Evolutionary conservation across 2,797 vertebrate species (phyloP), one percentile per base, ranked within the genome.

Genomic region (Heteromormyrus szaboi): DNA sequence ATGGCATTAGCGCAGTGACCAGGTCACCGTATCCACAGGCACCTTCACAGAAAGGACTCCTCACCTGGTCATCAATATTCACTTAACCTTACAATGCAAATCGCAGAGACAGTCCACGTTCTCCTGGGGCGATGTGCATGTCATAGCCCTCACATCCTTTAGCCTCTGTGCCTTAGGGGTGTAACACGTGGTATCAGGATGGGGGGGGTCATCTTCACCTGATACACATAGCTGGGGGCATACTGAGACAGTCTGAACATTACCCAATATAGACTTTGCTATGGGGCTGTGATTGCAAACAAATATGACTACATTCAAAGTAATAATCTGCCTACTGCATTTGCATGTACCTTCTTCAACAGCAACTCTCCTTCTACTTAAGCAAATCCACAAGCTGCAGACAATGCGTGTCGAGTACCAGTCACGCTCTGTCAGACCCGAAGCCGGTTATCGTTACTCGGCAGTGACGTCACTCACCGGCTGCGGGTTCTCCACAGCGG

Each of bases 401-500:
- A 79, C 33, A 8, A 19, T 14, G 5, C 2, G 6, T n/a, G 72
- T 79, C 17, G 17, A 44, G 72, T 8, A 3, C 72, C 72, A n/a
- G 37, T 79, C 25, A 14, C 25, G 25, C 62, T 68, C 62, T 4
- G 62, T 12, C 37, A 8, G 72, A 79, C 6, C 72, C n/a, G 37
- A n/a, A 79, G 65, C 12, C 65, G 25, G 59, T 9, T 29, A 4
- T 29, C 22, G 25, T 68, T 12, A 68, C 0, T 25, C 6, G 62
- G 11, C 3, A 0, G 62, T 33, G 29, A 17, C 5, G 65, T 0
- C 4, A 86, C 81, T n/a, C 90, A 96, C 95, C 94, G 94, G 94
- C 88, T 94, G 93, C 8, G 90, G 91, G 85, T 96, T 94, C 72
- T 97, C 97, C 95, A 96, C 91, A 90, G 96, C 94, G 29, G 95